Evolutionary conservation across 2,113 vertebrate genomes (phyloP).

Genomic region (Pao palembangensis): DNA sequence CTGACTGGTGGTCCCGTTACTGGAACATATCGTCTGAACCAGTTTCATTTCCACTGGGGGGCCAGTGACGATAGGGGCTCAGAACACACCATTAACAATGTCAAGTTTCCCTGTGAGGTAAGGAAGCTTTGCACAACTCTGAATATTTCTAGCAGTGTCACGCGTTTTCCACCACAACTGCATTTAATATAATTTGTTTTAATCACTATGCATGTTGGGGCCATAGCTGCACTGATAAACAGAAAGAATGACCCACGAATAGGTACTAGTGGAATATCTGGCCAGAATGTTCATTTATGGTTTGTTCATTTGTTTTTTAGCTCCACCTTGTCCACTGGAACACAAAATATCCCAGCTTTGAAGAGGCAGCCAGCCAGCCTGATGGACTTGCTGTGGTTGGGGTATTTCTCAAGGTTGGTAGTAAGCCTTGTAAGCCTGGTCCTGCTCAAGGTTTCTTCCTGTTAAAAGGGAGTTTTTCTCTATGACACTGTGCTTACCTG

Average conservation of each 20-base stretch:
- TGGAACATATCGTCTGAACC: constrained; percentile 82
- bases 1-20: constrained; percentile 82
- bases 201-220: no score
- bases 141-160: no score
- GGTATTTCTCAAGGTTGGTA: constrained; percentile 85
- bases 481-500: no score
- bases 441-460: no score
- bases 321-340: constrained; percentile 99
- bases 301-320: constrained; percentile 55
- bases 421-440: no score
- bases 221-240: no score
- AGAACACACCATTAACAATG: constrained; percentile 84
- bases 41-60: constrained; percentile 98
- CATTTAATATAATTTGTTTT: no score
- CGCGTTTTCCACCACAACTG: no score
- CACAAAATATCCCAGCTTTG: constrained; percentile 84
- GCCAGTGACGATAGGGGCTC: constrained; percentile 82
- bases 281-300: background rate
- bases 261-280: no score
- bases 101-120: constrained; percentile 87
- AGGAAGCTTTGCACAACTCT: constrained; percentile 19
- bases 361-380: constrained; percentile 82
- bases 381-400: constrained; percentile 92
- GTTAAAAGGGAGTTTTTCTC: no score
- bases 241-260: no score